Base-by-base conservation (phyloP, 2,113 vertebrate genomes). In the Callipepla californica region DNA sequence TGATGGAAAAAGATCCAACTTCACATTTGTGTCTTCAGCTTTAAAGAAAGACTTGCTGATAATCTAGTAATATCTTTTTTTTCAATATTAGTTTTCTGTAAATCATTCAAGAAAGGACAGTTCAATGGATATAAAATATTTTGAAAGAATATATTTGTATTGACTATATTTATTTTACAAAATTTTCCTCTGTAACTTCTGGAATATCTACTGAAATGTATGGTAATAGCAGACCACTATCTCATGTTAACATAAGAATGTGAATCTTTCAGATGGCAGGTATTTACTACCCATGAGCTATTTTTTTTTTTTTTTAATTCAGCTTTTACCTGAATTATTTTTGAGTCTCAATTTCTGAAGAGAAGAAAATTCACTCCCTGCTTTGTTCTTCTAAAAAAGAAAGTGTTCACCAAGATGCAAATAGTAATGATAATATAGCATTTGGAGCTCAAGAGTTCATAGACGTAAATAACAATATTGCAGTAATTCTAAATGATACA, bases 241-340 rank as follows among this genome's bases (percentile, higher is more conserved):
- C 19, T 62, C 22, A 7, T 4, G 6, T 7, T 73, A 63, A 28
- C 20, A 38, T 14, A 19, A 79, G 6, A 61, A 61, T 8, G 7
- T 8, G n/a, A 58, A 47, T 48, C 13, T 70, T 72, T 48, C 38
- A 59, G 22, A 84, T 59, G 34, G 17, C 7, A 2, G 1, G 30
- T 42, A 30, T 30, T 68, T 50, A 45, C 4, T 59, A 51, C 17
- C 80, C 9, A 55, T 9, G 42, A 44, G 45, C 3, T 53, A 47
- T n/a, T 36, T 36, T 48, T 38, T 0, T 1, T 25, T 38, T 0
- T 1, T 40, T 19, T 32, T 9, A 78, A 74, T 17, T 40, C 85
- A 25, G 36, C 6, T 50, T 85, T 62, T 36, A 18, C 22, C 57
- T 88, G 26, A 80, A 51, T 23, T 40, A 6, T 12, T 34, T 69